phyloP scores from a whole-genome alignment of 2,888 invertebrate species.

The Scaptomyza tumidula region DNA sequence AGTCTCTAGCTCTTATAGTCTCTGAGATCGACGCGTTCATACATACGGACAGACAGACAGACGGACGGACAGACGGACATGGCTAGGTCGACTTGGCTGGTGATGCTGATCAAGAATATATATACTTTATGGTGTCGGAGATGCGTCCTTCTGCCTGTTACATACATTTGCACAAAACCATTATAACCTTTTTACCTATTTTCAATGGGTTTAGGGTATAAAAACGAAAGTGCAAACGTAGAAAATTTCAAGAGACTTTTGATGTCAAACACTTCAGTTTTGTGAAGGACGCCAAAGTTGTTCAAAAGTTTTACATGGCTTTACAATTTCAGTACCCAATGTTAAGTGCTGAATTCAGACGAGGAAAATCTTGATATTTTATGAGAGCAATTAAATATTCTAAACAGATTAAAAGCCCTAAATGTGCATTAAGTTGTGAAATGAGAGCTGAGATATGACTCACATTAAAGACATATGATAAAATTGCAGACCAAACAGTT shows the following conservation, averaged over 20 bases:
- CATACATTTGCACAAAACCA: no score
- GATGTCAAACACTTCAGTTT: neutral
- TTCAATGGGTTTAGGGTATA: no score
- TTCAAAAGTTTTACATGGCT: conserved; percentile 48
- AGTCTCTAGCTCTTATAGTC: no score
- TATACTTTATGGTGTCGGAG: no score
- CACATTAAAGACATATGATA: neutral
- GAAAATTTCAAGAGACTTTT: conserved; percentile 32
- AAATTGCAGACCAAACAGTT: neutral
- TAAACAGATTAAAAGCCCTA: conserved; percentile 41
- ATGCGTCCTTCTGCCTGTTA: no score
- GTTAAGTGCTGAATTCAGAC: neutral
- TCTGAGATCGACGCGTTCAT: no score
- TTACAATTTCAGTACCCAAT: conserved; percentile 9
- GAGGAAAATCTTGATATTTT: conserved; percentile 19
- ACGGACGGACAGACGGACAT: no score
- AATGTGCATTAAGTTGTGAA: conserved; percentile 41
- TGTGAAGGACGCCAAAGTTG: conserved; percentile 45
- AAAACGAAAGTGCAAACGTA: conserved; percentile 25
- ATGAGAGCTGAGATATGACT: conserved; percentile 3
- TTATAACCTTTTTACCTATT: no score
- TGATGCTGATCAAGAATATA: no score
- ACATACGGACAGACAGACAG: no score
- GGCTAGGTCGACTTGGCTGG: no score
- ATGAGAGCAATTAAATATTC: conserved; percentile 47